Evolutionary conservation across 2,888 invertebrate genomes (phyloP), one percentile per base, ranked within the genome.

Genomic region (Elmis aenea): DNA sequence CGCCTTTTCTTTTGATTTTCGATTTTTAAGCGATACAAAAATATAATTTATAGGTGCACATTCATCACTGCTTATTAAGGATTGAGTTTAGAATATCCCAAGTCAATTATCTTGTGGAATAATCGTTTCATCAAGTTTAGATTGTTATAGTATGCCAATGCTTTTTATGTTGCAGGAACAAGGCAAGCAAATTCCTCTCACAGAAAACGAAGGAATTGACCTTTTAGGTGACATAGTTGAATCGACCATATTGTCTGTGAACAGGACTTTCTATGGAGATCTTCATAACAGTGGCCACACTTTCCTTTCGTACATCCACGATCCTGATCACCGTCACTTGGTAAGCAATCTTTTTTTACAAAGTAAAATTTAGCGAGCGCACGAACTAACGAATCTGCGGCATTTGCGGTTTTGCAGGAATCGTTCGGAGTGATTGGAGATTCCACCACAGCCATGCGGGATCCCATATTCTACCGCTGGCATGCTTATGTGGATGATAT

Each of bases 381-480:
- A n/a, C n/a, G n/a, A n/a, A n/a, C n/a, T 20, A 18, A 18, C 18
- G 8, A 6, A 6, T 18, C 8, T 18, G 18, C 8, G 18, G 5
- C 18, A 18, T 8, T 14, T 16, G 32, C 13, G 28, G n/a, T 36
- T 50, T 23, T 58, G n/a, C n/a, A 87, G 82, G 89, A 90, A 67
- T 76, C 77, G 27, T 84, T 84, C 54, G 81, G 84, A 22, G 83
- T 87, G 14, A 89, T 90, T 77, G 88, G 87, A 0, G 89, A 89
- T 58, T 78, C 85, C 0, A 77, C 86, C 0, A 88, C 88, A 0
- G 85, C 89, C 0, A 89, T 90, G 88, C 73, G 90, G 2, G 91
- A 91, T 67, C 89, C 90, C 0, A 68, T 84, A 10, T 90, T 90
- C 72, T 90, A 89, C 69, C 79, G 85, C 59, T 89, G 85, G 85